Conservation (phyloP, 1,140 invertebrate species). For the Oreohelix idahoensis region DNA sequence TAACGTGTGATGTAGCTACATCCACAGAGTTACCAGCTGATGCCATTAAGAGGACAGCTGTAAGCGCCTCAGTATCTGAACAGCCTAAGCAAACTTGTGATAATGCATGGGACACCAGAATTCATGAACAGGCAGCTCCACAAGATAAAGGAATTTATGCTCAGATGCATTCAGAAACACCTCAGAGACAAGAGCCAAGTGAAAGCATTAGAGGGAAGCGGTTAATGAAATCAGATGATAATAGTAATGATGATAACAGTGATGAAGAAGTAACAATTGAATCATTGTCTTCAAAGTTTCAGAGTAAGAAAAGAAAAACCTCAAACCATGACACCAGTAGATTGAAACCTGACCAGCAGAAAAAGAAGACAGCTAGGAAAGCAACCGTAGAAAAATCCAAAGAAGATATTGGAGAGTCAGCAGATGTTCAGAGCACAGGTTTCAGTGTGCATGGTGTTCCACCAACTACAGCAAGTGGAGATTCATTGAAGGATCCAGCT, state of each 20-base stretch:
- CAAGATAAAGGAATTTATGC: not conserved
- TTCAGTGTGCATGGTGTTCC: slow-evolving; percentile 26
- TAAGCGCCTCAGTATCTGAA: not conserved
- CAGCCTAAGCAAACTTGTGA: not conserved
- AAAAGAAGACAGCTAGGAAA: not conserved
- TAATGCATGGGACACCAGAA: not conserved
- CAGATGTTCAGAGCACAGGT: slow-evolving; percentile 36
- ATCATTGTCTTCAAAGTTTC: not conserved
- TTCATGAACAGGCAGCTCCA: too few species aligned
- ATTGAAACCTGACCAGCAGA: not conserved
- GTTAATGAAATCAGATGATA: not conserved
- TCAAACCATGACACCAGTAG: not conserved
- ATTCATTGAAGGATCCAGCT: not conserved
- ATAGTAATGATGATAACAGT: too few species aligned
- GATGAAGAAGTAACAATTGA: not conserved
- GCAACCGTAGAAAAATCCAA: not conserved
- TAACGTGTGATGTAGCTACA: not conserved
- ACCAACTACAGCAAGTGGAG: slow-evolving; percentile 22
- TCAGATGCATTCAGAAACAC: not conserved
- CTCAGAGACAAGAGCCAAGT: not conserved
- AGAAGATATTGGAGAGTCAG: slow-evolving; percentile 10
- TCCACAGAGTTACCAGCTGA: slow-evolving; percentile 13
- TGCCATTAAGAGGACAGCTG: not conserved
- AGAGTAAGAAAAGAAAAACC: not conserved
- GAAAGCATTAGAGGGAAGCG: not conserved